Evolutionary conservation across 1,140 invertebrate genomes (phyloP).

Genomic region (Ips typographus): DNA sequence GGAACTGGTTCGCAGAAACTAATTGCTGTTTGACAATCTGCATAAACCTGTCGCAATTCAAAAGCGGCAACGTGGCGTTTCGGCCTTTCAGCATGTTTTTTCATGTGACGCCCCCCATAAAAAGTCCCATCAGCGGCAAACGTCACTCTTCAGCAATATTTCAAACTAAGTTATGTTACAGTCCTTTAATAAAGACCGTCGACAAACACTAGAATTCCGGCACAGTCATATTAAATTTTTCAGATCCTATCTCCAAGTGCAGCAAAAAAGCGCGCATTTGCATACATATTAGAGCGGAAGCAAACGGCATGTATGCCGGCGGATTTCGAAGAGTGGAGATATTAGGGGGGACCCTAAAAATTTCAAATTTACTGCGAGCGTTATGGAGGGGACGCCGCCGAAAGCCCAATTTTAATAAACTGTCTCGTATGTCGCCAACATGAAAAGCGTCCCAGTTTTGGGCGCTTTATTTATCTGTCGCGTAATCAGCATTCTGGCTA

Average conservation of each 20-base stretch:
- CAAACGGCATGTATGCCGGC: constrained; percentile 25
- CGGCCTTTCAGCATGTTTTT: too few relatives aligned
- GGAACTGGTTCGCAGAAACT: too few relatives aligned
- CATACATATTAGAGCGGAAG: constrained; percentile 35
- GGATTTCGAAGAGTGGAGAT: constrained; percentile 13
- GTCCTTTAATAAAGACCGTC: constrained; percentile 24
- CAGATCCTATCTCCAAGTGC: constrained; percentile 34
- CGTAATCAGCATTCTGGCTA: too few relatives aligned
- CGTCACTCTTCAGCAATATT: neutral
- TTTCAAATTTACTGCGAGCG: constrained; percentile 15
- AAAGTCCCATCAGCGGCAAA: neutral
- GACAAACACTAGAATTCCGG: constrained; percentile 12
- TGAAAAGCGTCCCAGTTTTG: too few relatives aligned
- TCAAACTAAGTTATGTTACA: constrained; percentile 11
- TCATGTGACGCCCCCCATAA: neutral
- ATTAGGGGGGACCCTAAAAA: constrained; percentile 22
- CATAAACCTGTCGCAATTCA: too few relatives aligned
- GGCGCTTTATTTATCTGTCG: too few relatives aligned
- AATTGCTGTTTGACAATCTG: too few relatives aligned
- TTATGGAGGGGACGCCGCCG: neutral
- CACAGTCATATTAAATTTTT: constrained; percentile 35
- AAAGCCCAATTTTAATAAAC: constrained; percentile 3
- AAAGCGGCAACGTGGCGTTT: too few relatives aligned
- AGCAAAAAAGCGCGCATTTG: constrained; percentile 32
- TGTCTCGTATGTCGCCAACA: neutral